Conservation (phyloP, 1,140 invertebrate species). For the Zaprionus gabonicus region DNA sequence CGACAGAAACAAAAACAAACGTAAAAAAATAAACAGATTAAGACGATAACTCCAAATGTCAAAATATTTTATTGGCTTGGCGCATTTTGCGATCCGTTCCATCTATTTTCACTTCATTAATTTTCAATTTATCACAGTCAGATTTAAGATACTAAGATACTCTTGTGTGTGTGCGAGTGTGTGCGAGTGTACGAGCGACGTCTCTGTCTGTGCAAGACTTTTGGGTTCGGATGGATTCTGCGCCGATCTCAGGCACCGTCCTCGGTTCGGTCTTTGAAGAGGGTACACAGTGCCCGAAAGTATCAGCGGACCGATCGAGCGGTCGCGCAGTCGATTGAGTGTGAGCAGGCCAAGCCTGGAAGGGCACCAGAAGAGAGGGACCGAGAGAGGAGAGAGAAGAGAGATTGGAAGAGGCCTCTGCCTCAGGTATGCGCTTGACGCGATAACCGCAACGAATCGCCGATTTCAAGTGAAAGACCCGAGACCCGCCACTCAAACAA, state of each 20-base stretch:
- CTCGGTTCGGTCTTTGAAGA: conserved; percentile 55
- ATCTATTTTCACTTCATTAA: conserved; percentile 85
- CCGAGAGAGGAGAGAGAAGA: conserved; percentile 11
- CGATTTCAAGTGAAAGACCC: conserved; percentile 29
- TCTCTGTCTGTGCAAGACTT: conserved; percentile 3
- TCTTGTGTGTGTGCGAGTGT: conserved; percentile 9
- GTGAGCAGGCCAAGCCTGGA: conserved; percentile 33
- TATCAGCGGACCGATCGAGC: conserved; percentile 74
- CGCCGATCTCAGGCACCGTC: background rate
- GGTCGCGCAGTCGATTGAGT: conserved; percentile 36
- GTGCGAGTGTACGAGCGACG: background rate
- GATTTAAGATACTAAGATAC: conserved; percentile 75
- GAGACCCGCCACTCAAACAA: conserved; percentile 21
- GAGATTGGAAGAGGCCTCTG: conserved; percentile 58
- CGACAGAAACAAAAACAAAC: conserved; percentile 4
- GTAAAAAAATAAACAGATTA: conserved; percentile 80
- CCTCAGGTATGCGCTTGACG: conserved; percentile 67
- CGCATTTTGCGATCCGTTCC: conserved; percentile 84
- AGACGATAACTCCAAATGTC: conserved; percentile 84
- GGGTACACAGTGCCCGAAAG: conserved; percentile 49
- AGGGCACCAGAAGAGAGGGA: conserved; percentile 20
- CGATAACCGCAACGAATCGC: conserved; percentile 69
- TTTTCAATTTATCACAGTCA: conserved; percentile 85
- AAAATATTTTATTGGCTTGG: conserved; percentile 85
- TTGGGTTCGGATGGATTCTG: conserved; percentile 4